Percentiles rank a stretch among this genome's conserved stretches.
These are phyloP conservation scores for Siphamia tubifer DNA, from an alignment of 2,113 vertebrate species.

Conservation along the genomic window DNA sequence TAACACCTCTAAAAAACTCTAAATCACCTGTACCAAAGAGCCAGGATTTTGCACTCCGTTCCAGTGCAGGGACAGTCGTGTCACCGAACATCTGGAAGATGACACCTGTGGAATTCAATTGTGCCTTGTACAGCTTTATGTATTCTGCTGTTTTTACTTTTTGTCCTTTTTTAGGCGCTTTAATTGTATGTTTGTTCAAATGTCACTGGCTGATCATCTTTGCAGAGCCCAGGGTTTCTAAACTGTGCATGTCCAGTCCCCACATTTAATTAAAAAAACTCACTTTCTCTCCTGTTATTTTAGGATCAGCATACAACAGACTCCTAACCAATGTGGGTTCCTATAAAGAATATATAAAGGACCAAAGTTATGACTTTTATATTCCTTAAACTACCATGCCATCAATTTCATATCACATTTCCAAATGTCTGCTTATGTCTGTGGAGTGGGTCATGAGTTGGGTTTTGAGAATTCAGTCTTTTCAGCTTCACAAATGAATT, in stretches of 20 bases:
- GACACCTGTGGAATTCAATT: constrained; percentile 43
- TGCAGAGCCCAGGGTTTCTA: constrained; percentile 24
- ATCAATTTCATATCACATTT: no score
- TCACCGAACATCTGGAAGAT: constrained; percentile 18
- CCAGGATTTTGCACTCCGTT: constrained; percentile 43
- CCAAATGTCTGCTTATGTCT: neutral
- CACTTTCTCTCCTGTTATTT: neutral
- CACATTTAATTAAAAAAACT: neutral
- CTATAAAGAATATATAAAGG: no score
- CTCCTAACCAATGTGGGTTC: neutral
- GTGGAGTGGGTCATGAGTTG: no score
- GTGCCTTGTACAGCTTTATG: constrained; percentile 67
- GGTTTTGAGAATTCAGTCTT: no score
- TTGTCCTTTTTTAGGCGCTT: constrained; percentile 11
- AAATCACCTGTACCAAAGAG: no score
- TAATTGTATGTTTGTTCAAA: constrained; percentile 10
- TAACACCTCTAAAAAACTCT: constrained; percentile 1
- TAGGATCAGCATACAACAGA: constrained; percentile 1
- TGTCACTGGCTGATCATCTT: constrained; percentile 9
- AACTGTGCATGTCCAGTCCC: constrained; percentile 6
- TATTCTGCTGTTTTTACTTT: constrained; percentile 6
- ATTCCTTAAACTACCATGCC: neutral
- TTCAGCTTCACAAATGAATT: neutral
- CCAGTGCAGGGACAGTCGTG: neutral
- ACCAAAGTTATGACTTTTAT: no score